Conservation (phyloP, 2,113 vertebrate species). For the Salvator merianae region DNA sequence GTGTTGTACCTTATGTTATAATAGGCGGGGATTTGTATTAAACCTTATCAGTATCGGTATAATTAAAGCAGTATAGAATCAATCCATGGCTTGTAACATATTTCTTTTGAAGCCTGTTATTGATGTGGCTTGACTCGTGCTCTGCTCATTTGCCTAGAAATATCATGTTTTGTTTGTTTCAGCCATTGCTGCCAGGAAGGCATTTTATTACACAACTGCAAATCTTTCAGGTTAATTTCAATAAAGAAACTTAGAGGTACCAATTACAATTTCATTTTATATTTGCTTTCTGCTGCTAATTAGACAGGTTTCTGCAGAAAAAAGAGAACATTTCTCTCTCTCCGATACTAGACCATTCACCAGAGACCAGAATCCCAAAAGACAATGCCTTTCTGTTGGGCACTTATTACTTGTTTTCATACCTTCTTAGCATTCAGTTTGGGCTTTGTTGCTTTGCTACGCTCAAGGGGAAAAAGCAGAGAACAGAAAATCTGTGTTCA, state of each 20-base stretch:
- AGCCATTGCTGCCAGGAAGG: background rate
- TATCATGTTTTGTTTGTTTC: background rate
- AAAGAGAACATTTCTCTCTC: fast-evolving
- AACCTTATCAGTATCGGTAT: background rate
- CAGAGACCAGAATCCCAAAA: background rate
- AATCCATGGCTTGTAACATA: too few relatives aligned
- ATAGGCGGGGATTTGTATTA: background rate
- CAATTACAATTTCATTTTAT: background rate
- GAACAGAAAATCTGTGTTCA: background rate
- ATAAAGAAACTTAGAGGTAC: background rate
- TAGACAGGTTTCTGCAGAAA: background rate
- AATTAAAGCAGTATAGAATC: too few relatives aligned
- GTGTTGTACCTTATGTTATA: background rate
- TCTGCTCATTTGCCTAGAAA: background rate
- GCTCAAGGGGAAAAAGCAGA: background rate
- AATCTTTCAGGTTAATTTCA: background rate
- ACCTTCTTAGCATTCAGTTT: background rate
- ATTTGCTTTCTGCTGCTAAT: background rate
- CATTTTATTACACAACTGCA: background rate
- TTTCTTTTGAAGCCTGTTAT: background rate
- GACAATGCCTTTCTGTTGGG: background rate
- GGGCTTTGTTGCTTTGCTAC: background rate
- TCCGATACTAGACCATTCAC: background rate
- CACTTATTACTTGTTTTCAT: fast-evolving
- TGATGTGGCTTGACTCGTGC: background rate